A percentile compares a stretch with the other conserved stretches of the same genome.
Evolutionary conservation across 2,113 vertebrate species (phyloP).

Genomic region (Actenoides lindsayi): DNA sequence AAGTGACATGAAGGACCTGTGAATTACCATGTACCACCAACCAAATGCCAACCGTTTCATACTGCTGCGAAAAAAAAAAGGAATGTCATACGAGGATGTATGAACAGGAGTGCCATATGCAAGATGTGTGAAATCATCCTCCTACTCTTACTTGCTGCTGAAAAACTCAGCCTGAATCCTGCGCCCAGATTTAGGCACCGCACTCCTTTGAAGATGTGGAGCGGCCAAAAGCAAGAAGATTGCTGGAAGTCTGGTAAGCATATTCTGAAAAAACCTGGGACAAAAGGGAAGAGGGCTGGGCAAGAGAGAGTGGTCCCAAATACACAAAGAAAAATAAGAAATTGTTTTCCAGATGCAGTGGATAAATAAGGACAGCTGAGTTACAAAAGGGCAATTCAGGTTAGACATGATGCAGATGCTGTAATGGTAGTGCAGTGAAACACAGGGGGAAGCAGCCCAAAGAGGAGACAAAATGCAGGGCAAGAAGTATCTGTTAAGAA

Average conservation of each 20-base stretch:
- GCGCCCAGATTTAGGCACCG: not conserved
- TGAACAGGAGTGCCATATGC: conserved; percentile 47
- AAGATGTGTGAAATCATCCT: conserved; percentile 61
- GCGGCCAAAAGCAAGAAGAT: not conserved
- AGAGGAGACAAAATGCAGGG: not conserved
- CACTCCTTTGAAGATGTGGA: not conserved
- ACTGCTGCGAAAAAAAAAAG: not conserved
- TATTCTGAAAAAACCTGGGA: not conserved
- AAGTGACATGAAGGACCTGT: not conserved
- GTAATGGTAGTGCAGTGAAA: not conserved
- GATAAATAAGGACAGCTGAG: not conserved
- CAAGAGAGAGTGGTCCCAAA: not conserved
- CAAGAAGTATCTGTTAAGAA: not conserved
- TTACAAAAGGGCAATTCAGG: not conserved
- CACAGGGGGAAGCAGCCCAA: not conserved
- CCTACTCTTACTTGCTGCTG: conserved; percentile 24
- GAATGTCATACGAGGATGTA: conserved; percentile 48
- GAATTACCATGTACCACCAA: conserved; percentile 16
- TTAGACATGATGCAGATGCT: not conserved
- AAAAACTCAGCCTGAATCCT: conserved; percentile 34
- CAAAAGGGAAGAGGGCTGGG: not conserved
- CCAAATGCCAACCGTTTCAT: conserved; percentile 25
- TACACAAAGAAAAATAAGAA: not conserved
- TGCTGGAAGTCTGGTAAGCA: not conserved
- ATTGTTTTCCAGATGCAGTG: not conserved